Evolutionary conservation across 2,113 vertebrate species (phyloP).

Genomic region (Ibidorhyncha struthersii): DNA sequence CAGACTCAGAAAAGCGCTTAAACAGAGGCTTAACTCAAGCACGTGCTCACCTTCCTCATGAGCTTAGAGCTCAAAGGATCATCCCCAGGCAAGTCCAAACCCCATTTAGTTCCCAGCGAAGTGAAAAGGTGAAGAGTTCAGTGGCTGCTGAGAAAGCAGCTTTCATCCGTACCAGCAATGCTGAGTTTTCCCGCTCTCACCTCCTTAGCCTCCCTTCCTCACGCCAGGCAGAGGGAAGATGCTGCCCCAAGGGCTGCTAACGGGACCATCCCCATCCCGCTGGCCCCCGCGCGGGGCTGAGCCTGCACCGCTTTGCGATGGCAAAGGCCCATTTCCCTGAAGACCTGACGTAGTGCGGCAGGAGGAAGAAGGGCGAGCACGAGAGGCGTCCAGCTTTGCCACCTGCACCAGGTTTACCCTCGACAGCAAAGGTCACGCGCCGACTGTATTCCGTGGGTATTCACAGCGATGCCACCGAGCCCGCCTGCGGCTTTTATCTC

Average conservation of each 20-base stretch:
- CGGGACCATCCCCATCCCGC: fast-evolving
- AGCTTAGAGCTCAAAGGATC: not conserved
- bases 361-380: not conserved
- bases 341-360: too few species aligned
- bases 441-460: fast-evolving
- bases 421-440: not conserved
- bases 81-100: not conserved
- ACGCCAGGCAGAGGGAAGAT: not conserved
- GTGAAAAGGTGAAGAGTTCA: not conserved
- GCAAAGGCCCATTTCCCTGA: not conserved
- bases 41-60: not conserved
- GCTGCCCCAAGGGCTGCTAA: not conserved
- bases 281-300: fast-evolving
- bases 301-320: fast-evolving
- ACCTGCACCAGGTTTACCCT: not conserved
- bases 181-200: not conserved
- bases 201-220: not conserved
- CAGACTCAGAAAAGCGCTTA: not conserved
- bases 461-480: not conserved
- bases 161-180: not conserved
- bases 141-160: not conserved
- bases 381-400: not conserved
- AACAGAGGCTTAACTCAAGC: not conserved
- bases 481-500: not conserved
- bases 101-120: not conserved